Conservation (phyloP, 1,140 invertebrate species). For the Lepidurus arcticus region DNA sequence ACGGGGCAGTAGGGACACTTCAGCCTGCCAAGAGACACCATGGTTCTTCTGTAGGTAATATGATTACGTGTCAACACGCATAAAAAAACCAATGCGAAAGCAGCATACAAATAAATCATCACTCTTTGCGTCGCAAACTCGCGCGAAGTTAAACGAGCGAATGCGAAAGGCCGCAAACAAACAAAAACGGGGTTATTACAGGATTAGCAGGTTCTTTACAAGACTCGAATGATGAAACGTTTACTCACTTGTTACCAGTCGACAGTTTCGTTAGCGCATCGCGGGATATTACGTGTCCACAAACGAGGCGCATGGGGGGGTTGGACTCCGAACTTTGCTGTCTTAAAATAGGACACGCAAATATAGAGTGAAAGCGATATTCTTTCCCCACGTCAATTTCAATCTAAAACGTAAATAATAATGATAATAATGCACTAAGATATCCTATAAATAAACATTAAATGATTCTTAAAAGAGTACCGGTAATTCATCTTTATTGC, state of each 20-base stretch:
- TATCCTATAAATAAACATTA: neutral
- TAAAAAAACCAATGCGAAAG: conserved; percentile 41
- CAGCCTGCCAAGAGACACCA: conserved; percentile 59
- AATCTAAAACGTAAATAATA: conserved; percentile 56
- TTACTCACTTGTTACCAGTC: conserved; percentile 75
- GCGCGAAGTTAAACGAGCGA: conserved; percentile 31
- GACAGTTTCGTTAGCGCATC: conserved; percentile 94
- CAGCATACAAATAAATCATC: conserved; percentile 24
- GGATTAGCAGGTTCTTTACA: neutral
- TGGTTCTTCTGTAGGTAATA: conserved; percentile 34
- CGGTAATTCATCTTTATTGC: conserved; percentile 89
- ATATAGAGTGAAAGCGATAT: conserved; percentile 91
- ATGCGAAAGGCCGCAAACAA: neutral
- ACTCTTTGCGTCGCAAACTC: conserved; percentile 37
- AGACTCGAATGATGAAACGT: neutral
- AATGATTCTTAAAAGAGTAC: conserved; percentile 51
- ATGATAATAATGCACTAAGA: conserved; percentile 22
- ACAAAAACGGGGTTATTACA: conserved; percentile 15
- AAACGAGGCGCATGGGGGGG: conserved; percentile 92
- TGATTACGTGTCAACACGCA: conserved; percentile 29
- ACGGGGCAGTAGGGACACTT: conserved; percentile 98
- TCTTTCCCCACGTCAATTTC: conserved; percentile 84
- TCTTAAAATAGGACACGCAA: conserved; percentile 95
- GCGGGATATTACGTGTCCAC: conserved; percentile 95
- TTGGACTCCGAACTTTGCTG: conserved; percentile 94